phyloP scores from a whole-genome alignment of 2,797 vertebrate species.

The Calcarius lapponicus region DNA sequence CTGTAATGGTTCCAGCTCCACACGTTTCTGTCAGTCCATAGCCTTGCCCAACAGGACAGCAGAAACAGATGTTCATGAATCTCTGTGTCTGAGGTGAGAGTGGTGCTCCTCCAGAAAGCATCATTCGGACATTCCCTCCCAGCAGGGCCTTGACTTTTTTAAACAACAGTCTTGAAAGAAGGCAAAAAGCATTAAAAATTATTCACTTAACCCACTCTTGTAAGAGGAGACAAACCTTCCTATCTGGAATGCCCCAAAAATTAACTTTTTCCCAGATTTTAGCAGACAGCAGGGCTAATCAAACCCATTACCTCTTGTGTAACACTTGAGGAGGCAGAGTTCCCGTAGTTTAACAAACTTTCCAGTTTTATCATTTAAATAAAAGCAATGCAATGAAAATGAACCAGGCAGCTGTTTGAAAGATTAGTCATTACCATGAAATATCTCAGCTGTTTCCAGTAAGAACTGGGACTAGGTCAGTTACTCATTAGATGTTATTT shows the following conservation, averaged over 20 bases:
- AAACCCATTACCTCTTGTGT: background rate
- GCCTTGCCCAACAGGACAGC: constrained; percentile 95
- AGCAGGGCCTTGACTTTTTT: constrained; percentile 91
- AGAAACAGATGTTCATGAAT: constrained; percentile 99
- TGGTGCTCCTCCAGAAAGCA: constrained; percentile 95
- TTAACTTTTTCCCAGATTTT: background rate
- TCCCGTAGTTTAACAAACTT: background rate
- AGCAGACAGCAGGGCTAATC: background rate
- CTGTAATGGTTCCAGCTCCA: constrained; percentile 94
- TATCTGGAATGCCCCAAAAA: background rate
- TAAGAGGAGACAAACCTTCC: background rate
- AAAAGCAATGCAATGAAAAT: background rate
- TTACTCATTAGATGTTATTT: background rate
- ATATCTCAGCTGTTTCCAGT: background rate
- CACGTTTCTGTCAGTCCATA: constrained; percentile 97
- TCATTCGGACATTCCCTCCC: constrained; percentile 93
- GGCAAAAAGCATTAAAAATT: background rate
- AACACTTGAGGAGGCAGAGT: background rate
- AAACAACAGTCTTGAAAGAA: constrained; percentile 84
- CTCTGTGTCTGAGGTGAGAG: constrained; percentile 91
- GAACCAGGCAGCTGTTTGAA: background rate
- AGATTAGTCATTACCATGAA: background rate
- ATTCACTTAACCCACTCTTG: background rate
- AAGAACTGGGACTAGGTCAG: background rate
- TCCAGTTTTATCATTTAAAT: background rate